Conservation (phyloP, 2,888 invertebrate species). For the Invenusta paracnida region DNA sequence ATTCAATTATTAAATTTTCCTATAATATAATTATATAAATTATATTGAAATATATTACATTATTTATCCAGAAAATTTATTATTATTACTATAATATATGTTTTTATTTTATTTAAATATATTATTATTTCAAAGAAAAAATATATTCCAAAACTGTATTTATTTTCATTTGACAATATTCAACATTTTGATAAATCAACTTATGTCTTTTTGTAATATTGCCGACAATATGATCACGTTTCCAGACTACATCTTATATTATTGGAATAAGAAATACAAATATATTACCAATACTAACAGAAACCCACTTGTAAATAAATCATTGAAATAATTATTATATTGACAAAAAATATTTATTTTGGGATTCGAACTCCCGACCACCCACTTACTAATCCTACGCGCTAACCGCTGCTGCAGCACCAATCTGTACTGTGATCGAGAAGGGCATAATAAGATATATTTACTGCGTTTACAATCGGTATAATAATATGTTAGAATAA, state of each 20-base stretch:
- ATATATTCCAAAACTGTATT: constrained; percentile 4
- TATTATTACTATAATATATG: background rate
- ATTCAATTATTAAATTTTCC: background rate
- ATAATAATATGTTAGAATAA: too few relatives aligned
- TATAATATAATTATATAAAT: constrained; percentile 9
- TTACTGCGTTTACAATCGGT: too few relatives aligned
- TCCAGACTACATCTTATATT: background rate
- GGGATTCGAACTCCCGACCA: background rate
- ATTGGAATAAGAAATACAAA: background rate
- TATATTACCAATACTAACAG: background rate
- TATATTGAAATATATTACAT: constrained; percentile 18
- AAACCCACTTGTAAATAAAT: background rate
- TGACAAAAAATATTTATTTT: background rate
- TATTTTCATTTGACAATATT: background rate
- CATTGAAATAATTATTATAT: background rate
- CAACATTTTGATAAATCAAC: background rate
- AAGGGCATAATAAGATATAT: too few relatives aligned
- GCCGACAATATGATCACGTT: background rate
- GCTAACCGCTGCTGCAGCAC: background rate
- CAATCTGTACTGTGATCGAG: too few relatives aligned
- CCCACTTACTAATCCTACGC: background rate
- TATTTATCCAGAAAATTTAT: constrained; percentile 6
- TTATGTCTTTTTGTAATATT: constrained; percentile 2
- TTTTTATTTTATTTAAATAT: background rate
- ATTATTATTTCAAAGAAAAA: constrained; percentile 9